These are phyloP conservation scores for Cryptoprocta ferox DNA, from an alignment of 2,797 vertebrate species.

Conservation along the genomic window DNA sequence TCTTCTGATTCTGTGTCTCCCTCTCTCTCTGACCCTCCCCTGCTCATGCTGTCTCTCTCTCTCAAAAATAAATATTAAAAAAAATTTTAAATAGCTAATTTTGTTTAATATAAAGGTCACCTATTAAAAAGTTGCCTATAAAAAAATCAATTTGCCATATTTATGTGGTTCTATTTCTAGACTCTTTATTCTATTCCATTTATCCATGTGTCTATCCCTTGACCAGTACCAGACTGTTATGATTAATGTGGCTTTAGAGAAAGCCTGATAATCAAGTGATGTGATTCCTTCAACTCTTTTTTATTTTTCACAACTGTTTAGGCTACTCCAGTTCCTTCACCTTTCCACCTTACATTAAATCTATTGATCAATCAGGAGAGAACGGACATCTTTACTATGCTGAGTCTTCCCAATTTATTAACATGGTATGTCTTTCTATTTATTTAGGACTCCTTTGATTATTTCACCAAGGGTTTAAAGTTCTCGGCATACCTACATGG, in stretches of 20 bases:
- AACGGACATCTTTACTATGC: background rate
- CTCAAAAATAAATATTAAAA: no score
- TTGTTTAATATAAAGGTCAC: background rate
- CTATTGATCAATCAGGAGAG: background rate
- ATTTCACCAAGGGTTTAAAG: background rate
- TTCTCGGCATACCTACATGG: background rate
- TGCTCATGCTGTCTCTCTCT: no score
- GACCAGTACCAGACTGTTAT: background rate
- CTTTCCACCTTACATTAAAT: background rate
- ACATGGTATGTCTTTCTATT: background rate
- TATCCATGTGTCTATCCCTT: background rate
- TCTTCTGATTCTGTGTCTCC: no score
- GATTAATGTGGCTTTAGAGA: background rate
- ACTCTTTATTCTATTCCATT: background rate
- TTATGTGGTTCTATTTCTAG: background rate
- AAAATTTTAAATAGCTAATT: background rate
- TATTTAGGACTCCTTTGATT: background rate
- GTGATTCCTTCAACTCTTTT: background rate
- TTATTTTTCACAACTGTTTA: background rate
- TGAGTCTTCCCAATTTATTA: background rate
- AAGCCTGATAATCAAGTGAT: background rate
- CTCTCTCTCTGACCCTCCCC: no score
- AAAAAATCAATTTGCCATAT: background rate
- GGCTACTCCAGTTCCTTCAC: background rate
- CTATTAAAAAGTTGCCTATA: background rate